Percentiles rank a stretch among this genome's conserved stretches.
Conservation (phyloP, 2,888 invertebrate species). For the Lasioglossum lativentre region DNA sequence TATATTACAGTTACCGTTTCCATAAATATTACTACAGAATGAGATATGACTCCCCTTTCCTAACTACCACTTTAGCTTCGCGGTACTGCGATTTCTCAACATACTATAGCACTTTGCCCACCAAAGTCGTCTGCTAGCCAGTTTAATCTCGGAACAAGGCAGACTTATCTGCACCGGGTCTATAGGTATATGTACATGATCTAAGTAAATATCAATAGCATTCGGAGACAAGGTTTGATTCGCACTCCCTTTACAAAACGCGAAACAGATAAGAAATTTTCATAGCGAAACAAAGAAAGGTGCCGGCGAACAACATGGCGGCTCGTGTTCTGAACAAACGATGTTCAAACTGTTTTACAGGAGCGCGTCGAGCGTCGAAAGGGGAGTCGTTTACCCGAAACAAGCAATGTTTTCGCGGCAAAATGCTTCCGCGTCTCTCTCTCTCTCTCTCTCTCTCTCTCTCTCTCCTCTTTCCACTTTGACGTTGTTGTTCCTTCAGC, state of each 20-base stretch:
- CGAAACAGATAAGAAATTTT: not conserved
- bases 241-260: not conserved
- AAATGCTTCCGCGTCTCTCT: slow-evolving; percentile 48
- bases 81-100: too few relatives aligned
- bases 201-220: not conserved
- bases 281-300: not conserved
- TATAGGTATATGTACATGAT: too few relatives aligned
- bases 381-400: slow-evolving; percentile 40
- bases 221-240: too few relatives aligned
- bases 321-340: not conserved
- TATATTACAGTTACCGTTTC: too few relatives aligned
- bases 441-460: not conserved
- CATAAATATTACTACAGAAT: too few relatives aligned
- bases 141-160: too few relatives aligned
- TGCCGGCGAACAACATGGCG: not conserved
- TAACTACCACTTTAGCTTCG: too few relatives aligned
- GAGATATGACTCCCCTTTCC: too few relatives aligned
- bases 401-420: slow-evolving; percentile 44
- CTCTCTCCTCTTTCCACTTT: not conserved
- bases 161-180: too few relatives aligned
- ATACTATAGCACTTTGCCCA: too few relatives aligned
- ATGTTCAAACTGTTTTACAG: slow-evolving; percentile 32
- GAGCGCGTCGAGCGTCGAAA: not conserved
- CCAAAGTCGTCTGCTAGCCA: too few relatives aligned
- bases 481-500: slow-evolving; percentile 49